Percentiles rank a stretch among this genome's conserved stretches.
These are phyloP conservation scores for Esox lucius DNA, from an alignment of 2,797 vertebrate species.

Conservation along the genomic window DNA sequence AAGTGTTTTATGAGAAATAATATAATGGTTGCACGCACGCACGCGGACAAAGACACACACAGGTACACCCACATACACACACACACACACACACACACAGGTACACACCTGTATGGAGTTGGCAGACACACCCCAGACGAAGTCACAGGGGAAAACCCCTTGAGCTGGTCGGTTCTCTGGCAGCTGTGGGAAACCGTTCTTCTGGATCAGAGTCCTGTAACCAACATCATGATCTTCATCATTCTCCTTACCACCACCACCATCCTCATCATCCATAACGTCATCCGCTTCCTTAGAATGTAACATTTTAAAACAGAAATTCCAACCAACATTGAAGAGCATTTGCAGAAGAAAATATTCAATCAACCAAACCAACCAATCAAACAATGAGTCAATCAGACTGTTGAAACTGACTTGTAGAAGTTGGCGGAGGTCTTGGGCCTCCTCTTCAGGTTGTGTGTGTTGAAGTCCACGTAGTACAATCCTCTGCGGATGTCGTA, in stretches of 20 bases:
- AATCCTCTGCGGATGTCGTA: conserved; percentile 90
- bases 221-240: background rate
- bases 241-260: too few relatives aligned
- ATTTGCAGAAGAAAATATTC: background rate
- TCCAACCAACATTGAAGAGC: background rate
- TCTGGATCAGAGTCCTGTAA: conserved; percentile 84
- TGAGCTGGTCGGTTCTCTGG: conserved; percentile 84
- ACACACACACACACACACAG: conserved; percentile 8
- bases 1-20: too few relatives aligned
- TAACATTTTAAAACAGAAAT: too few relatives aligned
- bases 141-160: conserved; percentile 88
- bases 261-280: background rate
- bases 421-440: conserved; percentile 94
- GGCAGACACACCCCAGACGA: conserved; percentile 92
- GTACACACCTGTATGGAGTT: conserved; percentile 87
- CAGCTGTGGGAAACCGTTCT: conserved; percentile 89
- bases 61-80: conserved; percentile 1
- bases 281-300: too few relatives aligned
- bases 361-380: background rate
- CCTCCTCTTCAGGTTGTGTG: conserved; percentile 84
- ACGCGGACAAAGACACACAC: background rate
- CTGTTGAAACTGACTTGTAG: conserved; percentile 69
- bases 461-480: conserved; percentile 93
- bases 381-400: background rate
- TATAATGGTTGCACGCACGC: background rate